Conservation (phyloP, 1,140 invertebrate genomes). For the Mizuhopecten yessoensis region DNA sequence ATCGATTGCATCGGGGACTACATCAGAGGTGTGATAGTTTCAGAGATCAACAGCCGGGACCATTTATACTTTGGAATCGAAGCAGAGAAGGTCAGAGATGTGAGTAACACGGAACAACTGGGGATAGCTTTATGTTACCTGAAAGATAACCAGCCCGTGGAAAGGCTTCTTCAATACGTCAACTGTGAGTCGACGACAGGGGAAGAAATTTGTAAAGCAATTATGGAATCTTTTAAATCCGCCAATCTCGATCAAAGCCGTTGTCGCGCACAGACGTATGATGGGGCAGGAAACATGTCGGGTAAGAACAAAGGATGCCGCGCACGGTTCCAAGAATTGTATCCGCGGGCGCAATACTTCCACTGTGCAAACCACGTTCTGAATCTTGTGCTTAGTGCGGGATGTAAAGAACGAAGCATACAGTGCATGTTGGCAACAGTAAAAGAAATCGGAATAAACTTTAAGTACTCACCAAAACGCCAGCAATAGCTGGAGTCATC, state of each 20-base stretch:
- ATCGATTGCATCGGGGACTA: conserved; percentile 55
- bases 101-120: conserved; percentile 63
- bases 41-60: conserved; percentile 59
- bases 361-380: neutral
- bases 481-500: neutral
- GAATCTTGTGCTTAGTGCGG: conserved; percentile 6
- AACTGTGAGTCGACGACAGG: neutral
- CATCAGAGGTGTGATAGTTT: conserved; percentile 58
- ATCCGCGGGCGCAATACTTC: neutral
- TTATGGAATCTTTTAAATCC: neutral
- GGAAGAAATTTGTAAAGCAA: neutral
- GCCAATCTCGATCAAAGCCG: neutral
- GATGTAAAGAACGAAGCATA: conserved; percentile 41
- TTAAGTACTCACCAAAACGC: conserved; percentile 56
- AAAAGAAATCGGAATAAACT: conserved; percentile 50
- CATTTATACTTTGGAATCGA: conserved; percentile 59
- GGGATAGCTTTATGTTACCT: conserved; percentile 61
- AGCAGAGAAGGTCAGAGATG: conserved; percentile 62
- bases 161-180: neutral
- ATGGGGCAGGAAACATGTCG: conserved; percentile 22
- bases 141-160: neutral
- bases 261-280: conserved; percentile 11
- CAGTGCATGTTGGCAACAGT: conserved; percentile 45
- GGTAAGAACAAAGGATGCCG: neutral
- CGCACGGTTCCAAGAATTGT: neutral